Evolutionary conservation across 2,888 invertebrate species (phyloP).

Genomic region (Trichopoda pennipes): DNA sequence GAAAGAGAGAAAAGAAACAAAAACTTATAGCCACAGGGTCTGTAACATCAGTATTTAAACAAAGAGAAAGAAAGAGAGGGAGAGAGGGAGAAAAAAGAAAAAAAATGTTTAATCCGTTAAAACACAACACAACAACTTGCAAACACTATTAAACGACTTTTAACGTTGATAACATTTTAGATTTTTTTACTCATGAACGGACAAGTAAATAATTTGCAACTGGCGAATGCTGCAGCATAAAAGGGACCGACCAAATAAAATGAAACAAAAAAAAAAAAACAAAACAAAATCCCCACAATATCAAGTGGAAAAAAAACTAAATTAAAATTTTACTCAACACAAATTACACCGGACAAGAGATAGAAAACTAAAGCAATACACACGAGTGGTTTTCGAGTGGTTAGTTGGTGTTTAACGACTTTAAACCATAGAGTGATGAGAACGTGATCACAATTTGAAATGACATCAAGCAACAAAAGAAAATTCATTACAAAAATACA

Average conservation of each 20-base stretch:
- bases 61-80: slow-evolving; percentile 2
- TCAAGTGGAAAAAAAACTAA: slow-evolving; percentile 42
- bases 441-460: slow-evolving; percentile 56
- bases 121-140: slow-evolving; percentile 27
- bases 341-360: slow-evolving; percentile 21
- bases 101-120: slow-evolving; percentile 16
- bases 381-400: slow-evolving; percentile 29
- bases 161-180: slow-evolving; percentile 41
- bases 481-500: not conserved
- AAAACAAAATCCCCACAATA: not conserved
- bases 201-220: not conserved
- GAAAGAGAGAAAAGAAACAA: slow-evolving; percentile 1
- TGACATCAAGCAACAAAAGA: slow-evolving; percentile 17
- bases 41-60: too few relatives aligned
- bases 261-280: too few relatives aligned
- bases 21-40: too few relatives aligned
- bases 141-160: slow-evolving; percentile 55
- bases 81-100: not conserved
- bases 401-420: slow-evolving; percentile 64
- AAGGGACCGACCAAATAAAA: too few relatives aligned
- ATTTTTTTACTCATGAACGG: not conserved
- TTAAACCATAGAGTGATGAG: slow-evolving; percentile 34
- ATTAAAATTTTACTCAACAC: slow-evolving; percentile 52
- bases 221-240: slow-evolving; percentile 8
- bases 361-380: slow-evolving; percentile 14